These are phyloP conservation scores for Allygus modestus DNA, from an alignment of 2,888 invertebrate species.

Conservation along the genomic window DNA sequence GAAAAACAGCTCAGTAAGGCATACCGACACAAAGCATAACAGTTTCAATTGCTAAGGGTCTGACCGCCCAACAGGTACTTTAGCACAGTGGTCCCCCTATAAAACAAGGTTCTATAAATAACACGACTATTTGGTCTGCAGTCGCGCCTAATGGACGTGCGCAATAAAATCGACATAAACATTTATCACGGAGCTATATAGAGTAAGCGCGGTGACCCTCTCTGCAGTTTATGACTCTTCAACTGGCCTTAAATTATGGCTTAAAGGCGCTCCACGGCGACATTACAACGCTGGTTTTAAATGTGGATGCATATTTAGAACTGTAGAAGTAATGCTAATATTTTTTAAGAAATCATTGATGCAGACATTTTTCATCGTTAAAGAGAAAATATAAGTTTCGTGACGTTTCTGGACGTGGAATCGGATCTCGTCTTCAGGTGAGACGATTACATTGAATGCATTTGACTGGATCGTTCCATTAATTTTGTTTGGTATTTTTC, in stretches of 20 bases:
- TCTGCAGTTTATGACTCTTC: not conserved
- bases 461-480: too few species aligned
- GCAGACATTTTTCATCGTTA: too few species aligned
- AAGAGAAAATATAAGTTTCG: too few species aligned
- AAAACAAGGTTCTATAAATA: constrained; percentile 10
- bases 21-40: too few species aligned
- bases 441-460: too few species aligned
- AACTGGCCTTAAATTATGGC: constrained; percentile 19
- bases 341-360: too few species aligned
- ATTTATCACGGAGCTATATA: not conserved
- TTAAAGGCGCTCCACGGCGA: not conserved
- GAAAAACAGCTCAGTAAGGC: too few species aligned
- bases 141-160: constrained; percentile 10
- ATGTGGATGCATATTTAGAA: too few species aligned
- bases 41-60: not conserved
- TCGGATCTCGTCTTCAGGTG: too few species aligned
- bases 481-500: too few species aligned
- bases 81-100: not conserved
- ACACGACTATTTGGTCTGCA: constrained; percentile 4
- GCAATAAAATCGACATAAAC: constrained; percentile 38
- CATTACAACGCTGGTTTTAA: not conserved
- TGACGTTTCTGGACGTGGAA: too few species aligned
- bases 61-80: not conserved
- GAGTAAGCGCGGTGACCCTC: not conserved
- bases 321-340: too few species aligned